Evolutionary conservation across 2,113 vertebrate species (phyloP), one percentile per base, ranked within the genome.

Genomic region (Cettia cetti): DNA sequence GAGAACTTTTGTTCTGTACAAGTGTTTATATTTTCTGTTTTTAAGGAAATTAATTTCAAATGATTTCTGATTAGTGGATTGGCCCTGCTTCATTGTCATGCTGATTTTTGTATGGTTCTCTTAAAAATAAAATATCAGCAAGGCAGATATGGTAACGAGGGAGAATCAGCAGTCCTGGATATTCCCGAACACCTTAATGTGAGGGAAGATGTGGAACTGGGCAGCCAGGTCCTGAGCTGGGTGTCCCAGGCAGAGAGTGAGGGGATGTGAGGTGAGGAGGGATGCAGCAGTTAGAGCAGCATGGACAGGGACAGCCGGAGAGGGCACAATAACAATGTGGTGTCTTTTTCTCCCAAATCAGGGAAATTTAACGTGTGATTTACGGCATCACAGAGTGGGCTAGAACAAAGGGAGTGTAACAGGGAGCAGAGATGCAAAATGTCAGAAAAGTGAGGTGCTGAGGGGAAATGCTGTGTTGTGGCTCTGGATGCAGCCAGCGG

Each of bases 21-120:
- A 90, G 24, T 61, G 65, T 78, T 96, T 92, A 75, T 90, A 68
- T 71, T 93, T 88, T 83, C 78, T 5, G 5, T 89, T 93, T 90
- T 81, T 71, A 95, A 81, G 88, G 79, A 88, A 83, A 96, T 90
- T 47, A 81, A 71, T 95, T 85, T 89, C 15, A 19, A 96, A 81
- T 83, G 20, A 11, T 75, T 90, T 96, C 71, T 78, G 79, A 81
- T 86, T 86, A 86, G 79, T 93, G 94, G 68, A 60, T 95, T 96
- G 93, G 92, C 90, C 42, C 17, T 61, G 31, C 79, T 95, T 96
- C 44, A 39, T 81, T 79, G 39, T 75, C 88, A 45, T 45, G 37
- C 60, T 68, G 90, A 64, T 66, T 93, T 94, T 90, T 76, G 63
- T 90, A 56, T 75, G 82, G 22, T 86, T 89, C 47, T 90, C 76